Base-by-base conservation (phyloP, 2,797 vertebrate species). In the Sorex maritimensis region DNA sequence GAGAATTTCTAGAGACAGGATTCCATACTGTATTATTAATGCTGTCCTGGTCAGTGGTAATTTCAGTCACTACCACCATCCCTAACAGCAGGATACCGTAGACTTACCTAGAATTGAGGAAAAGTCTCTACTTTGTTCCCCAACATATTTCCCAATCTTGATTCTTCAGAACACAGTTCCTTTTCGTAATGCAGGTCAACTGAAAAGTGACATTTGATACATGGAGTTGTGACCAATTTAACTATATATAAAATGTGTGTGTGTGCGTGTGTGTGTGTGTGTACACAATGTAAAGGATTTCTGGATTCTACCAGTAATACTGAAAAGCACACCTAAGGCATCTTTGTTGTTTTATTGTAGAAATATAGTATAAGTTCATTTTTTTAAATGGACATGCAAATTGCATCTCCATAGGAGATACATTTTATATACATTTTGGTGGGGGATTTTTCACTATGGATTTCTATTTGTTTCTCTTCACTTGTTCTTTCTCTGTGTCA, bases 381-480 rank as follows among this genome's bases (percentile, higher is more conserved):
- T 55, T 26, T 74, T 44, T 49, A 91, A 94, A 83, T 81, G 93
- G 92, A 91, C 41, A 0, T 91, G 55, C 58, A 84, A 89, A 65
- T 80, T 85, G 8, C 84, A 91, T 94, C 91, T 97, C 94, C 92
- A 26, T 92, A 34, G 94, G 94, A 96, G 91, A 91, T 89, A 91
- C 52, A 80, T 93, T 96, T 96, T 87, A 88, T 83, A 69, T 73
- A 85, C 23, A 34, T 90, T 93, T 85, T 58, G n/a, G 28, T 92
- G 78, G 19, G 69, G 58, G 89, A 44, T 92, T 72, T 90, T 67
- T 44, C 55, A 78, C 79, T 85, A 21, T 88, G 71, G 68, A 93
- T 82, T 93, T 96, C 78, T 91, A 41, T 88, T 91, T 77, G 21
- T 77, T 93, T 95, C 81, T 94, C 81, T 94, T 80, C 30, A 71